Evolutionary conservation across 1,140 invertebrate genomes (phyloP).

Genomic region (Metaphire vulgaris): DNA sequence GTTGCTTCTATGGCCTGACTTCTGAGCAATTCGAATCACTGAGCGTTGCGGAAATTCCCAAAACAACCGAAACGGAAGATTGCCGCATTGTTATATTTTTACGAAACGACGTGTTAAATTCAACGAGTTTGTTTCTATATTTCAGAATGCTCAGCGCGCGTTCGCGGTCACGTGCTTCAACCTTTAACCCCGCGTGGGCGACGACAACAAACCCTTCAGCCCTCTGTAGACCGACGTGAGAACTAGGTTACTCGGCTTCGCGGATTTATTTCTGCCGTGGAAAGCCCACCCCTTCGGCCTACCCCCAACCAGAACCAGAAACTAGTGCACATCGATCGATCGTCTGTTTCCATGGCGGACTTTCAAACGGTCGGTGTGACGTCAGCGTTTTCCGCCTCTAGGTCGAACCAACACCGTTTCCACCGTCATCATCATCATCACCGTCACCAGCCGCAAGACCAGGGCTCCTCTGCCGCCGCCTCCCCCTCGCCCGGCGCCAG

Average conservation of each 20-base stretch:
- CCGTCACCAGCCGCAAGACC: background rate
- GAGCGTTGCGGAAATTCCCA: background rate
- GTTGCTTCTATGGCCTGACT: background rate
- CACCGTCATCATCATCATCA: background rate
- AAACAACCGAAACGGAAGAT: too few species aligned
- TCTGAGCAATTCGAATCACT: background rate
- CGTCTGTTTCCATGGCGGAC: slow-evolving; percentile 15
- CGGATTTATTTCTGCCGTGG: background rate
- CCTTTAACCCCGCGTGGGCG: too few species aligned
- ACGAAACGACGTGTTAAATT: background rate
- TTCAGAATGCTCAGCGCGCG: too few species aligned
- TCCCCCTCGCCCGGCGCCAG: background rate
- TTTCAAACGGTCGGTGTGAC: background rate
- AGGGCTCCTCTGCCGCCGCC: background rate
- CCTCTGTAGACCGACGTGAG: too few species aligned
- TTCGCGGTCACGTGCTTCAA: too few species aligned
- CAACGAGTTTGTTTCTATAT: background rate
- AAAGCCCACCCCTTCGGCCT: background rate
- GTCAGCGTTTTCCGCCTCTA: background rate
- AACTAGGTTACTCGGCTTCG: background rate
- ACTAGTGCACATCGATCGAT: too few species aligned
- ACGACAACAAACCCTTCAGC: too few species aligned
- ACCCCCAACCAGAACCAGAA: background rate
- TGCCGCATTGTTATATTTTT: too few species aligned
- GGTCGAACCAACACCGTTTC: background rate